A percentile compares a stretch with the other conserved stretches of the same genome.
Conservation (phyloP, 2,113 vertebrate genomes). For the Tautogolabrus adspersus region DNA sequence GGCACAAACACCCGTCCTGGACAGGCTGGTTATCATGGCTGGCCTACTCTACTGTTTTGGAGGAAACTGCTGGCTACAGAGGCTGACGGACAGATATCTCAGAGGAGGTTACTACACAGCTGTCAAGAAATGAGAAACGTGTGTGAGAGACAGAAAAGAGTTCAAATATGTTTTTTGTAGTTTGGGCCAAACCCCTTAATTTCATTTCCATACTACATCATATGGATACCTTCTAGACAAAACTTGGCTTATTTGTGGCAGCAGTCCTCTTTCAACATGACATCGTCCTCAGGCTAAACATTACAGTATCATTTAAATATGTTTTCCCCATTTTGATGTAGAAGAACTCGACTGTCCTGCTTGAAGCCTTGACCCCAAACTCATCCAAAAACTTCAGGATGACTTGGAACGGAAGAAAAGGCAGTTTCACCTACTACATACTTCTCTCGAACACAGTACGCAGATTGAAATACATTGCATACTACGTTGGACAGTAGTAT, state of each 20-base stretch:
- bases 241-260: not conserved
- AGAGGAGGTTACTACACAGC: slow-evolving; percentile 16
- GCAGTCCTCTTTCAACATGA: not conserved
- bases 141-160: not conserved
- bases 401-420: not conserved
- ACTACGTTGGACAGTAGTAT: no score
- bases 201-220: not conserved
- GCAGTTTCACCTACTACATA: not conserved
- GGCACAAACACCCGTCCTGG: slow-evolving; percentile 16
- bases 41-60: slow-evolving; percentile 16
- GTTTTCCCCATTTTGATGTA: no score
- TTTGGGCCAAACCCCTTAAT: not conserved
- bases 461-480: no score
- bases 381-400: no score
- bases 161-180: not conserved
- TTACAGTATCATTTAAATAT: not conserved
- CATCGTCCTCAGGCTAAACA: not conserved
- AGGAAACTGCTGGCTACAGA: slow-evolving; percentile 20
- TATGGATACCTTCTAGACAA: not conserved
- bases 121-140: slow-evolving; percentile 6
- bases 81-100: slow-evolving; percentile 18
- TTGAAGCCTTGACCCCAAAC: not conserved
- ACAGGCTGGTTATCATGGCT: slow-evolving; percentile 37
- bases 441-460: no score
- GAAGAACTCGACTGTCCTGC: not conserved